Percentiles rank a stretch among this genome's conserved stretches.
These are phyloP conservation scores for Scelioninae gen. 2 DNA, from an alignment of 2,888 invertebrate genomes.

Conservation along the genomic window DNA sequence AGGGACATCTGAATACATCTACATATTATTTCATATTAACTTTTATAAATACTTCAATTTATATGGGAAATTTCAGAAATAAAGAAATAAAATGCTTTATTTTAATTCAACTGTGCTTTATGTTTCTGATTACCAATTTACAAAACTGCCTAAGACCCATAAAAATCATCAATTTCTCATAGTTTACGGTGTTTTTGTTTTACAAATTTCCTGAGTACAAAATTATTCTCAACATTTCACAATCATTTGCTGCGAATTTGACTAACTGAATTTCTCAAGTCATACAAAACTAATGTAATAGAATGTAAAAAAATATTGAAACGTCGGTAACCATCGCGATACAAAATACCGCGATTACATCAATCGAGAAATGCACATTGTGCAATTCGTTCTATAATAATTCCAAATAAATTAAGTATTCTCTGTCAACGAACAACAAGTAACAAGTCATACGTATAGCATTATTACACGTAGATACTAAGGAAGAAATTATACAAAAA, in stretches of 20 bases:
- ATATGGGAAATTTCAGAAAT: too few species aligned
- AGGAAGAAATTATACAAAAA: conserved; percentile 21
- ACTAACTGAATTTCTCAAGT: conserved; percentile 3
- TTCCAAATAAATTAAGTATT: conserved; percentile 30
- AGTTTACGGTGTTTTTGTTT: conserved; percentile 1
- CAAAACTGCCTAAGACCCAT: conserved; percentile 26
- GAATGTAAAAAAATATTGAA: conserved; percentile 49
- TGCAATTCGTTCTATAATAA: conserved; percentile 15
- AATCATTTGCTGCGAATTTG: conserved; percentile 23
- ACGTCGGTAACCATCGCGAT: conserved; percentile 22
- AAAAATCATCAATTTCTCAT: conserved; percentile 28
- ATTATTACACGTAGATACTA: conserved; percentile 42
- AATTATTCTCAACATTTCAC: conserved; percentile 17
- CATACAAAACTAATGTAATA: conserved; percentile 43
- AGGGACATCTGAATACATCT: too few species aligned
- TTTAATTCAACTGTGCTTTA: conserved; percentile 10
- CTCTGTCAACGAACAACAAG: conserved; percentile 25
- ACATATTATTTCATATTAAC: too few species aligned
- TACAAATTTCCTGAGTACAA: conserved; percentile 11
- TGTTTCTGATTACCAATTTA: conserved; percentile 24
- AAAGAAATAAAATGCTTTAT: not conserved
- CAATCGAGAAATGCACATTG: conserved; percentile 24
- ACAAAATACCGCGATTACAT: too few species aligned
- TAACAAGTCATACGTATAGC: conserved; percentile 38
- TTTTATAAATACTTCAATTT: too few species aligned